Base-by-base conservation (phyloP, 1,140 invertebrate species). In the Plectrocnemia conspersa region DNA sequence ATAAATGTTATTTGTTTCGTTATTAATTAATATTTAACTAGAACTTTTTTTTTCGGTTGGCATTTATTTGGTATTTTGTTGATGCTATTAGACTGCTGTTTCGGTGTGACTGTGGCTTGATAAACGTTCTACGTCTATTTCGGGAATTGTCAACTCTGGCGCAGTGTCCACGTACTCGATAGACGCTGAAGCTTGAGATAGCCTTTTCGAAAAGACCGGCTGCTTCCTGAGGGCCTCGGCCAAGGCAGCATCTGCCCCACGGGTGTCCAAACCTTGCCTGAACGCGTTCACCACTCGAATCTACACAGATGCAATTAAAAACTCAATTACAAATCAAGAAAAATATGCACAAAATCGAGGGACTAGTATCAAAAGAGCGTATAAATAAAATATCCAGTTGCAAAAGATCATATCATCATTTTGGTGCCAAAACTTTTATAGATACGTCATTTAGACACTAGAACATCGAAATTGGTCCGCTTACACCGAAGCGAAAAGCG, bases 211-310 rank as follows among this genome's bases (percentile, higher is more conserved):
- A 59, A 92, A 79, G 67, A 88, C 90, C 68, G 89, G 84, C 79
- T 93, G 91, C 78, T 92, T 93, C 71, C 89, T 85, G 65, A 93
- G 82, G 68, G 89, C 89, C 75, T 91, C 90, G 54, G 89, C 89
- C 68, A 93, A 81, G 71, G 86, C 87, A 65, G 87, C 85, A 78
- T 86, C 90, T 77, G 96, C 93, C 71, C 88, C 86, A 70, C 91
- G 89, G 77, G 89, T 82, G 82, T 97, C 93, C 79, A 97, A 83
- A 73, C 92, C 93, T 84, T 96, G 93, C 76, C 94, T 92, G 83
- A 97, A 97, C 80, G 94, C 94, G 82, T 97, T 97, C 79, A 97
- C 93, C 83, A 97, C 94, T 81, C 94, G 92, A 77, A 97, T 97
- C 93, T 95, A 86, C 67, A 58, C 59, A 62, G 56, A 61, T n/a